Conservation (phyloP, 1,140 invertebrate genomes). For the Archegozetes longisetosus region DNA sequence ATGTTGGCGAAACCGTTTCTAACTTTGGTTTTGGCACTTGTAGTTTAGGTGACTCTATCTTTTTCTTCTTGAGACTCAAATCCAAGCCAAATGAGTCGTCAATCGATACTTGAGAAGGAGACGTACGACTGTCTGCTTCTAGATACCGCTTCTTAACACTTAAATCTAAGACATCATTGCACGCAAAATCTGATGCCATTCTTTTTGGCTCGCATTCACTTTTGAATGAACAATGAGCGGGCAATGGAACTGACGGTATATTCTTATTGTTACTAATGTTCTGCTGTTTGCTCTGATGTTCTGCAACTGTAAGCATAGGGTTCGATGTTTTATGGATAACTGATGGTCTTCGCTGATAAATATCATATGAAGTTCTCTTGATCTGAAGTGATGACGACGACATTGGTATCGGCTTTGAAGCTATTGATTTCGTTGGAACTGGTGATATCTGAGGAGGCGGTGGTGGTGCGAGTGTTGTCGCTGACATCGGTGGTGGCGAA, state of each 20-base stretch:
- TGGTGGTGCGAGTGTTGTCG: background rate
- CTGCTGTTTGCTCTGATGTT: background rate
- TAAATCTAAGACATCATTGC: constrained; percentile 3
- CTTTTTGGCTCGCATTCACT: background rate
- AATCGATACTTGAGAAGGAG: background rate
- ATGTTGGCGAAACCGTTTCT: background rate
- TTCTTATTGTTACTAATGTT: background rate
- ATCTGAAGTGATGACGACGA: too few relatives aligned
- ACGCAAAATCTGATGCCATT: background rate
- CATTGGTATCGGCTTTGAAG: too few relatives aligned
- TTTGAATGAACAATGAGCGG: background rate
- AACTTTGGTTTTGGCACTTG: background rate
- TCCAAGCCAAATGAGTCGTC: background rate
- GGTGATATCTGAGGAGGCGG: background rate
- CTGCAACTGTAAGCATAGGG: too few relatives aligned
- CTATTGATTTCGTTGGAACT: background rate
- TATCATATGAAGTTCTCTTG: too few relatives aligned
- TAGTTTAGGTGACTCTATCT: background rate
- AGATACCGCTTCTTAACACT: constrained; percentile 1
- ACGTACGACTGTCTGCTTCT: background rate
- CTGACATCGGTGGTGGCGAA: background rate
- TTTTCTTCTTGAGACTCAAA: constrained; percentile 1
- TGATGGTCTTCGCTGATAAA: too few relatives aligned
- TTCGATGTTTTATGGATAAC: too few relatives aligned
- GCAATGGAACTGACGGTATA: background rate